Evolutionary conservation across 2,797 vertebrate genomes (phyloP), one percentile per base, ranked within the genome.

Genomic region (Sebastes matsubarae): DNA sequence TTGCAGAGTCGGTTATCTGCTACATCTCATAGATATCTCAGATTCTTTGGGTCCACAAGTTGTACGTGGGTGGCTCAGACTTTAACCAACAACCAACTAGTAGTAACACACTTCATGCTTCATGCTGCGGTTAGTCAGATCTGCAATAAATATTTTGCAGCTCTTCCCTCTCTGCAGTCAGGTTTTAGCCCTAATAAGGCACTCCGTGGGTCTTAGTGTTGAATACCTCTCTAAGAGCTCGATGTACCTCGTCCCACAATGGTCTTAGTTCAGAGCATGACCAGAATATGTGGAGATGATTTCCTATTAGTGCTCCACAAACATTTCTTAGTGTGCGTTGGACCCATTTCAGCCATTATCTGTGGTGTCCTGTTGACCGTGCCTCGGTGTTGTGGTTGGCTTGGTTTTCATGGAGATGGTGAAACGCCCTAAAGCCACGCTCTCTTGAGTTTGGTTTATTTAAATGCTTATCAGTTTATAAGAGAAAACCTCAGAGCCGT

Each of bases 321-420:
- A 50, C 46, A 50, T 50, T 50, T 54, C 20, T 54, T 11, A 11
- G 52, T 22, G n/a, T 54, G 52, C n/a, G n/a, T 54, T 54, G 52
- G 20, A 0, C n/a, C 12, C 30, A 16, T 59, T 59, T 59, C 18
- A 4, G 16, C 2, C 58, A 64, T 64, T 22, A 65, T 65, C 22
- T 25, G 34, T 24, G 63, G 22, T 38, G 22, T 24, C 36, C 52
- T 22, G 11, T 2, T 65, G 52, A 70, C 57, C 10, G 30, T 1
- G 9, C 46, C 50, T 32, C 20, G 1, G 10, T 69, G 46, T 34
- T 73, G 42, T 54, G 24, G 22, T 46, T 38, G 20, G 18, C 32
- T 60, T n/a, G 11, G 71, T 64, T 71, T 77, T 87, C 29, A 42
- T 18, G 18, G 34, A 83, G 70, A 75, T 79, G 75, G 42, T 71